Percentiles rank a stretch among this genome's conserved stretches.
phyloP scores from a whole-genome alignment of 2,888 invertebrate genomes.

The Toxonevra muliebris region DNA sequence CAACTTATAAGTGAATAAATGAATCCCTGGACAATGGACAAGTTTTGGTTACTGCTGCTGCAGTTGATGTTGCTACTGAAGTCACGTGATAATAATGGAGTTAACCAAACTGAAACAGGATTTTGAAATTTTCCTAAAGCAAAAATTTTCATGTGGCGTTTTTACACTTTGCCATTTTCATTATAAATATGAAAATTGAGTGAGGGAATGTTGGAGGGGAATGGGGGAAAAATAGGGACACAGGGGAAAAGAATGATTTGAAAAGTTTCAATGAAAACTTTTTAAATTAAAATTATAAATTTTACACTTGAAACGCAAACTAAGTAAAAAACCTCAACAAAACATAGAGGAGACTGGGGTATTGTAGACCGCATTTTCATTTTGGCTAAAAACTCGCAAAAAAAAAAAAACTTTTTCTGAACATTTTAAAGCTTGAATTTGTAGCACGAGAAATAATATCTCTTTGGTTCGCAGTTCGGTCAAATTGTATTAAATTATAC shows the following conservation, averaged over 20 bases:
- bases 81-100: conserved; percentile 34
- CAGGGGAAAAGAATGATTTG: conserved; percentile 5
- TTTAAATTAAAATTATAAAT: conserved; percentile 49
- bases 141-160: conserved; percentile 8
- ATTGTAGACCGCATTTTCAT: too few species aligned
- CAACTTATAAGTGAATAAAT: too few species aligned
- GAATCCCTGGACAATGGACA: too few species aligned
- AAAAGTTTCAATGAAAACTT: conserved; percentile 38
- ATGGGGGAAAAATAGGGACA: neutral
- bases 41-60: too few species aligned
- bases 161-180: neutral
- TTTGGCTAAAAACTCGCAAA: too few species aligned
- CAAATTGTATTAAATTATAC: too few species aligned
- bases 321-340: conserved; percentile 14
- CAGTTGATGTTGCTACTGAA: conserved; percentile 17
- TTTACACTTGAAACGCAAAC: conserved; percentile 44
- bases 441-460: too few species aligned
- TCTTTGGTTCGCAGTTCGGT: too few species aligned
- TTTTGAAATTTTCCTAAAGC: conserved; percentile 16
- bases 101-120: conserved; percentile 25
- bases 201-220: neutral
- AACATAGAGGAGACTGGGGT: too few species aligned
- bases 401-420: too few species aligned
- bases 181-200: neutral
- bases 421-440: too few species aligned